These are phyloP conservation scores for Troglohyphantes excavatus DNA, from an alignment of 2,888 invertebrate species.

Conservation along the genomic window DNA sequence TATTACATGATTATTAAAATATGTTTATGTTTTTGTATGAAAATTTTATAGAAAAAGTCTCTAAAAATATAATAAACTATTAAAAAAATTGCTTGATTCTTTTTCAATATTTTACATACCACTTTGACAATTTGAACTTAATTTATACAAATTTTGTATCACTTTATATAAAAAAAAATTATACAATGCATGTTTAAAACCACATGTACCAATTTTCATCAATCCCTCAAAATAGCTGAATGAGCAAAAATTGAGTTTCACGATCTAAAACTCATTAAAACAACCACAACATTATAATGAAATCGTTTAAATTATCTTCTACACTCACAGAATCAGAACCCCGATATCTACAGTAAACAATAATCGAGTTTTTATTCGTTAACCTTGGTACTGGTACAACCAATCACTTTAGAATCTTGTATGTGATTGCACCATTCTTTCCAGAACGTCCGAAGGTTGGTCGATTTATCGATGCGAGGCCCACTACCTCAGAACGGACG, in stretches of 20 bases:
- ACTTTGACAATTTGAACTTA: too few species aligned
- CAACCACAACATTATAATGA: background rate
- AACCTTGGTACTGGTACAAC: background rate
- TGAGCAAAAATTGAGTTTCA: background rate
- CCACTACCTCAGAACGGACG: background rate
- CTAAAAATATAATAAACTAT: too few species aligned
- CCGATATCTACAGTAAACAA: background rate
- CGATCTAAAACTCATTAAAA: background rate
- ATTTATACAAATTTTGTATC: too few species aligned
- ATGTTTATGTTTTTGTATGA: too few species aligned
- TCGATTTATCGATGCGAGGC: background rate
- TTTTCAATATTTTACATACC: too few species aligned
- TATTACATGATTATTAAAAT: too few species aligned
- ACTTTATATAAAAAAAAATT: too few species aligned
- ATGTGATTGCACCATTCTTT: background rate
- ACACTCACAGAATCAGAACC: background rate
- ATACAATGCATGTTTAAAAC: too few species aligned
- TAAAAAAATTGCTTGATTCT: too few species aligned
- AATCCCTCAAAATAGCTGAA: background rate
- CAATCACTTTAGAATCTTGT: background rate
- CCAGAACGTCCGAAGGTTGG: background rate
- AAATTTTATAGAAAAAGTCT: too few species aligned
- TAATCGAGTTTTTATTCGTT: background rate
- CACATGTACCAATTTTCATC: too few species aligned
- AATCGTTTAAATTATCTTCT: background rate